These are phyloP conservation scores for Toxotes lorentzi DNA, from an alignment of 2,797 vertebrate genomes.

Conservation along the genomic window DNA sequence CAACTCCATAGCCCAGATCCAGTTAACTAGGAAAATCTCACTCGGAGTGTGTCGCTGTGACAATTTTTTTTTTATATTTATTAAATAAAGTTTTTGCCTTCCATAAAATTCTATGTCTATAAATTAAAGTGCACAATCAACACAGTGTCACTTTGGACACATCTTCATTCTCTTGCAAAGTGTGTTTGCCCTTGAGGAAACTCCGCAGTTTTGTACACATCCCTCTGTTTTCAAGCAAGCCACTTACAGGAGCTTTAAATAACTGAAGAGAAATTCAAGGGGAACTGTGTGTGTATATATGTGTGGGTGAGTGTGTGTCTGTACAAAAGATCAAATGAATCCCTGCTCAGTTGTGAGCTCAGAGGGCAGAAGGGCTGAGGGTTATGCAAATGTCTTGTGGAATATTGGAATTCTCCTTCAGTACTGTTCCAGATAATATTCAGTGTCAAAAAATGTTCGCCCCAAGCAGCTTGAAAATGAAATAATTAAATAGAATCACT, in stretches of 20 bases:
- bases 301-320: not conserved
- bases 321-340: slow-evolving; percentile 64
- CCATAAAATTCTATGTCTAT: not conserved
- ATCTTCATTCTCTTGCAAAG: slow-evolving; percentile 10
- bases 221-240: slow-evolving; percentile 35
- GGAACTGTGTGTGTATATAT: slow-evolving; percentile 8
- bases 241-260: slow-evolving; percentile 46
- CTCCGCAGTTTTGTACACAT: slow-evolving; percentile 13
- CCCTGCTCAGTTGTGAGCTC: slow-evolving; percentile 50
- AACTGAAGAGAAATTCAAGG: slow-evolving; percentile 38
- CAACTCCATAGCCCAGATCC: not conserved
- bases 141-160: not conserved
- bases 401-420: slow-evolving; percentile 61
- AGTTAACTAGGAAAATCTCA: not conserved
- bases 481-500: slow-evolving; percentile 63
- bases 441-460: slow-evolving; percentile 52
- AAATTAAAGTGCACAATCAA: slow-evolving; percentile 33
- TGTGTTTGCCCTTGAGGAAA: slow-evolving; percentile 15
- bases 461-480: slow-evolving; percentile 47
- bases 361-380: slow-evolving; percentile 49
- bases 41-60: not conserved
- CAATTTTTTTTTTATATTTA: not conserved
- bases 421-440: slow-evolving; percentile 60
- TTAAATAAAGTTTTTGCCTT: not conserved
- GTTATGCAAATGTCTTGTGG: slow-evolving; percentile 64